Conservation (phyloP, 2,113 vertebrate species). For the Hippocampus zosterae region DNA sequence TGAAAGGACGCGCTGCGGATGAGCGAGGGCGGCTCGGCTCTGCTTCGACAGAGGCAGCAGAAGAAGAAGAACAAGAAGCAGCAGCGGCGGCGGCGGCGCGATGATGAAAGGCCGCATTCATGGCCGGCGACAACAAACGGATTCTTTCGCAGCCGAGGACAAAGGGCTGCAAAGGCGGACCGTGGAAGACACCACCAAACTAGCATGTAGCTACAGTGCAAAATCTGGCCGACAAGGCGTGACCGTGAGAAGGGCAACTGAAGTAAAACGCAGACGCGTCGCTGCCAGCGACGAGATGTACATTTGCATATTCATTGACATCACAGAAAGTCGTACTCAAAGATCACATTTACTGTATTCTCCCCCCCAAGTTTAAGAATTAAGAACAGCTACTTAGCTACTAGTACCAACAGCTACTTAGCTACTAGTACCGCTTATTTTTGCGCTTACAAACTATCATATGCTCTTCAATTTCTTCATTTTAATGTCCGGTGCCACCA, state of each 20-base stretch:
- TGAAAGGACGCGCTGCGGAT: slow-evolving; percentile 37
- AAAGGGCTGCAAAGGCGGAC: slow-evolving; percentile 52
- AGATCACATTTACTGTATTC: no score
- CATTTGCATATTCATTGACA: not conserved
- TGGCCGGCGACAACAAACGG: slow-evolving; percentile 67
- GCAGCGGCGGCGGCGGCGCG: slow-evolving; percentile 52
- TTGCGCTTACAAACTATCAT: no score
- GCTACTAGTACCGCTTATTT: no score
- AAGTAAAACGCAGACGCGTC: slow-evolving; percentile 9
- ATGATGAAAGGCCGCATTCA: slow-evolving; percentile 73
- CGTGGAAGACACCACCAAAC: slow-evolving; percentile 30
- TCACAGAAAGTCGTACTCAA: not conserved
- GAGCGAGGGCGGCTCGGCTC: slow-evolving; percentile 50
- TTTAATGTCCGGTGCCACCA: no score
- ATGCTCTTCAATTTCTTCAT: no score
- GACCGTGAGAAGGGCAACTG: slow-evolving; percentile 39
- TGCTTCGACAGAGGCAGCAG: slow-evolving; percentile 41
- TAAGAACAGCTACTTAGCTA: not conserved
- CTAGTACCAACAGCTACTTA: not conserved
- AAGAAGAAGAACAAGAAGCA: slow-evolving; percentile 50
- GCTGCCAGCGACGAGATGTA: not conserved
- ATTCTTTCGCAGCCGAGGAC: slow-evolving; percentile 59
- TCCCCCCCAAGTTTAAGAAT: not conserved
- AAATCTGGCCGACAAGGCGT: slow-evolving; percentile 57
- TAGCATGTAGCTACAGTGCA: slow-evolving; percentile 30